Base-by-base conservation (phyloP, 2,797 vertebrate genomes). In the Chloroceryle inda region DNA sequence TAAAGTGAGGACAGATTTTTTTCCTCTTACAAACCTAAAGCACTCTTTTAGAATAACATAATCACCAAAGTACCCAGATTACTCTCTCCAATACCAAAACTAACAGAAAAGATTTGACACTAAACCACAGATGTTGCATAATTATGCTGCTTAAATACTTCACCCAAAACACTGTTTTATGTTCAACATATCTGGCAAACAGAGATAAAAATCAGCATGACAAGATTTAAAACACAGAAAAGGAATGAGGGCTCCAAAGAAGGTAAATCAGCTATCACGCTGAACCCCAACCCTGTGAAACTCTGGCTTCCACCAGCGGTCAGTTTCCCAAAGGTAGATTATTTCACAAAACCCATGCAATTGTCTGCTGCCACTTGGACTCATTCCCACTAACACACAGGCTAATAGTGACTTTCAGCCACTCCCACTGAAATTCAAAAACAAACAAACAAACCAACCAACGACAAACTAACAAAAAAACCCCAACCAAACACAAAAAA, bases 281-380 rank as follows among this genome's bases (percentile, higher is more conserved):
- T 6, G 3, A 59, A 31, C 11, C 45, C n/a, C 35, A 33, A 15
- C 8, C 2, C 52, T n/a, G 19, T 16, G 24, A 53, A 59, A 23
- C 58, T 44, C 9, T 10, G 13, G n/a, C 26, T 74, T 75, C 44
- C 35, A 29, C n/a, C 1, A 0, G 15, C 63, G n/a, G 53, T 10
- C 37, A 6, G 22, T 21, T 73, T 53, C n/a, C 38, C 35, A 62
- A 29, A 58, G 23, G 22, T 2, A 61, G 40, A 42, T 40, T 63
- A 64, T n/a, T 69, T 27, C 24, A 33, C 4, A 11, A 74, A 33
- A 68, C 19, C 29, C 18, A 13, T 2, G 16, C 26, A 80, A 38
- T 35, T 50, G 18, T 35, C 84, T 64, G 19, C 38, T 58, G 68
- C 49, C 69, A 13, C 33, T 44, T 61, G 31, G 66, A 55, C 31